Percentiles rank a stretch among this genome's conserved stretches.
Evolutionary conservation across 1,140 invertebrate genomes (phyloP).

Genomic region (Lamellibrachia luymesi): DNA sequence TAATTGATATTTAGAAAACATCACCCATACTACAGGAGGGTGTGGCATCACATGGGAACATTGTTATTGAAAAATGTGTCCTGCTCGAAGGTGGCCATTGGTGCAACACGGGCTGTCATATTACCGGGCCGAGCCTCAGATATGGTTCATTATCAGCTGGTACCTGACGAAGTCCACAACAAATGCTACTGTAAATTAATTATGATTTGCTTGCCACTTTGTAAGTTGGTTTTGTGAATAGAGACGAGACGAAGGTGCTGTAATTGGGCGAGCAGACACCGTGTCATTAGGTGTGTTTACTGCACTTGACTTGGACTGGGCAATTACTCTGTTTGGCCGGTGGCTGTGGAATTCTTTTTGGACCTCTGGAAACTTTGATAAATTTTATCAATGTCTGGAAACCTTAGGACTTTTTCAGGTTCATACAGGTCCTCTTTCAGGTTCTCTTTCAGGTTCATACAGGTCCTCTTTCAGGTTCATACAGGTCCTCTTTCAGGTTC

Average conservation of each 20-base stretch:
- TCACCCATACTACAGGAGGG: background rate
- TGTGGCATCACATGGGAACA: background rate
- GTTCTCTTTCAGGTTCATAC: too few relatives aligned
- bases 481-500: too few relatives aligned
- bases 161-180: background rate
- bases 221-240: background rate
- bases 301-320: background rate
- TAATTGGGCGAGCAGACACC: background rate
- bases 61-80: background rate
- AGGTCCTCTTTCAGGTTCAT: too few relatives aligned
- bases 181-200: background rate
- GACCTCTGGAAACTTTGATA: background rate
- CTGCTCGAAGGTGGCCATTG: background rate
- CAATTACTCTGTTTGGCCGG: background rate
- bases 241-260: background rate
- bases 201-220: background rate
- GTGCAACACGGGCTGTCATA: background rate
- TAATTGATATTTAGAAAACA: background rate
- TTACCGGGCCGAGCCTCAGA: background rate
- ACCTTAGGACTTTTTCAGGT: background rate
- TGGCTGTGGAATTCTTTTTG: background rate
- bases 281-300: background rate
- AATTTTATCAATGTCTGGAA: background rate
- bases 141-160: background rate
- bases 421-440: too few relatives aligned